A percentile compares a stretch with the other conserved stretches of the same genome.
Evolutionary conservation across 1,140 invertebrate species (phyloP).

Genomic region (Calycopis cecrops): DNA sequence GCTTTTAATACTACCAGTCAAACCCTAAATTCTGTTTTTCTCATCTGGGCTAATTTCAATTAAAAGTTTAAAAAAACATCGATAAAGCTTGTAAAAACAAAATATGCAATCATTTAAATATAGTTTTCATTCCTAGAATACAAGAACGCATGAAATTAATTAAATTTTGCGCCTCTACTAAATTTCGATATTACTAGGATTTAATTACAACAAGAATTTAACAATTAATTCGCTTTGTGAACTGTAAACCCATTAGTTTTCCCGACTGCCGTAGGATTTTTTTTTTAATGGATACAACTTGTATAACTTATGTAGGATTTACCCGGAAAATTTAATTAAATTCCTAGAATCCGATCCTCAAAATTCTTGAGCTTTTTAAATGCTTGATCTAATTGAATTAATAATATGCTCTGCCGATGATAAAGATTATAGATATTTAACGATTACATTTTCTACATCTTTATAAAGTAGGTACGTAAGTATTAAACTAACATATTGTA

Average conservation of each 20-base stretch:
- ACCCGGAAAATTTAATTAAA: neutral
- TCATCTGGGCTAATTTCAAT: too few species aligned
- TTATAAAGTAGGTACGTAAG: too few species aligned
- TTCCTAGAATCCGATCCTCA: neutral
- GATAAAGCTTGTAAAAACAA: too few species aligned
- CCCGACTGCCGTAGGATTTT: neutral
- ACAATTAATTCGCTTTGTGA: slow-evolving; percentile 4
- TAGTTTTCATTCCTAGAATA: neutral
- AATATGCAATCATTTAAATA: too few species aligned
- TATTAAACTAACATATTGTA: too few species aligned
- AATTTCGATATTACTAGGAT: neutral
- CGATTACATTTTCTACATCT: too few species aligned
- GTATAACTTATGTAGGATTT: neutral
- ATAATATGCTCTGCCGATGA: too few species aligned
- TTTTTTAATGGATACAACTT: neutral
- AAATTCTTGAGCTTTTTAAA: neutral
- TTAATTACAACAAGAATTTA: slow-evolving; percentile 6
- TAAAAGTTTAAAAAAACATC: too few species aligned
- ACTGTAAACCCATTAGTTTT: neutral
- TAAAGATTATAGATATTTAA: too few species aligned
- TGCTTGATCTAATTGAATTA: too few species aligned
- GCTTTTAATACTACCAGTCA: too few species aligned
- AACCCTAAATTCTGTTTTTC: too few species aligned
- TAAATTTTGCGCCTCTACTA: neutral
- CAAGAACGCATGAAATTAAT: neutral